Evolutionary conservation across 2,888 invertebrate species (phyloP).

Genomic region (Eupeodes luniger): DNA sequence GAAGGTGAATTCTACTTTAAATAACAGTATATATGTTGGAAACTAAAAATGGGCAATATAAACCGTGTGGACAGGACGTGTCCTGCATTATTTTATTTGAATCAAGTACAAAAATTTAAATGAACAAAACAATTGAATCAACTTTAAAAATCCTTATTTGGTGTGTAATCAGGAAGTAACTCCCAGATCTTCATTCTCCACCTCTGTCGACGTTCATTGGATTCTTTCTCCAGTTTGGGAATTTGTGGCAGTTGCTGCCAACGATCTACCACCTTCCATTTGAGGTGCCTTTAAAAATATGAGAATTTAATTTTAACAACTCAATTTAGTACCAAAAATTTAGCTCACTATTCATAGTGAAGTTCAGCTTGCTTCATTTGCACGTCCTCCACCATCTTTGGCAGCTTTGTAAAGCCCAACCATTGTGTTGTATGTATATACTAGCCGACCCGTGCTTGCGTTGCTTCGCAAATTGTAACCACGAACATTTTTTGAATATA

Average conservation of each 20-base stretch:
- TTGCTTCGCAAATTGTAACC: too few species aligned
- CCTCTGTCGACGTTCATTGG: constrained; percentile 88
- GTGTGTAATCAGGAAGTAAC: constrained; percentile 89
- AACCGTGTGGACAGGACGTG: too few species aligned
- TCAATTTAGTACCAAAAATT: background rate
- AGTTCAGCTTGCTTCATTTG: constrained; percentile 84
- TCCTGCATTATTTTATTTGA: too few species aligned
- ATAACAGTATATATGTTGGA: too few species aligned
- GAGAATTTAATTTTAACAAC: background rate
- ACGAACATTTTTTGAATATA: too few species aligned
- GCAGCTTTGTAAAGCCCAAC: too few species aligned
- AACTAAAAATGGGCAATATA: too few species aligned
- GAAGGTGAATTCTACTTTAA: too few species aligned
- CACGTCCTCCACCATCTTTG: constrained; percentile 84
- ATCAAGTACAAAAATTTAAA: background rate
- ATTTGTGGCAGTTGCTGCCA: constrained; percentile 89
- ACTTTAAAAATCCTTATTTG: constrained; percentile 79
- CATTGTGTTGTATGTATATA: too few species aligned
- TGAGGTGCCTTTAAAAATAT: constrained; percentile 81
- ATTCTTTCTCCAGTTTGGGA: constrained; percentile 87
- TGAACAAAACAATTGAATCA: background rate
- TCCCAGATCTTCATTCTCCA: constrained; percentile 90
- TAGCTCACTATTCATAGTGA: constrained; percentile 83
- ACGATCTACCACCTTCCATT: constrained; percentile 85
- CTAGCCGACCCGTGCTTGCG: too few species aligned